Percentiles rank a stretch among this genome's conserved stretches.
Conservation (phyloP, 2,888 invertebrate species). For the Clepsis dumicolana region DNA sequence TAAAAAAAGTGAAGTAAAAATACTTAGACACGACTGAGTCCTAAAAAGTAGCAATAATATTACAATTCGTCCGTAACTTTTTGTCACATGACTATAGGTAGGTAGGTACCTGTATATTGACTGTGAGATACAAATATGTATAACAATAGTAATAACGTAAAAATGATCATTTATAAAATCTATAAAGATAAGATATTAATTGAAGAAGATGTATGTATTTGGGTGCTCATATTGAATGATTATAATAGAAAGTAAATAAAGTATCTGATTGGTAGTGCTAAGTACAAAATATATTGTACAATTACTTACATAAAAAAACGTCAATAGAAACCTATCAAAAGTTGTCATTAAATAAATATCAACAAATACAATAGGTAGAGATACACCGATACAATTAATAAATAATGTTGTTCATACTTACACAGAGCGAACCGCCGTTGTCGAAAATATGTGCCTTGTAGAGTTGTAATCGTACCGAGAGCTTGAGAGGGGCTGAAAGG, state of each 20-base stretch:
- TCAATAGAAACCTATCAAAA: background rate
- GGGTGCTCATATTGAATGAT: no score
- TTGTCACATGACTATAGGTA: background rate
- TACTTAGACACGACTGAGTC: no score
- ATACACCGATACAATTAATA: constrained; percentile 12
- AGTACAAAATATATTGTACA: background rate
- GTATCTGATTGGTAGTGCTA: background rate
- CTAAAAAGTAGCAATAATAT: constrained; percentile 13
- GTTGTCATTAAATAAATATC: background rate
- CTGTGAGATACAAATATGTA: background rate
- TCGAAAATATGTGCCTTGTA: constrained; percentile 55
- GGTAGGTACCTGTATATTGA: background rate
- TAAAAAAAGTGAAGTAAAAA: no score
- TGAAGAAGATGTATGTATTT: constrained; percentile 20
- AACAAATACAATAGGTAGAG: constrained; percentile 21
- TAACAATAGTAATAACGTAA: background rate
- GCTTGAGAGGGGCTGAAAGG: background rate
- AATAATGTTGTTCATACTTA: constrained; percentile 55
- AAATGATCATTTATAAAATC: background rate
- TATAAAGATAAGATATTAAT: constrained; percentile 17
- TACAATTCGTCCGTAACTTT: constrained; percentile 18
- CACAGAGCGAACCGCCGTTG: constrained; percentile 61
- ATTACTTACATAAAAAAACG: constrained; percentile 9
- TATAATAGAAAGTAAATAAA: background rate
- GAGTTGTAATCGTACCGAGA: background rate